Evolutionary conservation across 1,140 invertebrate species (phyloP).

Genomic region (Scylla paramamosain): DNA sequence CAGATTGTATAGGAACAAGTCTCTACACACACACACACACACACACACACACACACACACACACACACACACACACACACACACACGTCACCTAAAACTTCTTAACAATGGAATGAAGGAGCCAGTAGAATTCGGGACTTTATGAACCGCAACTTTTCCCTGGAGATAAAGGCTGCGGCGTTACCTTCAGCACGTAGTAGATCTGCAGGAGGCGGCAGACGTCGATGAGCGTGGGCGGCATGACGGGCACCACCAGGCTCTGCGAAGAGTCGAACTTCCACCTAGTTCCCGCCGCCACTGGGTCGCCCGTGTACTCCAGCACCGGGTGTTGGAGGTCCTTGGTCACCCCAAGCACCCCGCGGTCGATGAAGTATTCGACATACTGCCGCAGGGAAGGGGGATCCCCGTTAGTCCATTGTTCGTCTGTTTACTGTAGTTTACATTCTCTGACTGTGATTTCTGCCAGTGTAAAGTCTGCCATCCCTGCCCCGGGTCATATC

Average conservation of each 20-base stretch:
- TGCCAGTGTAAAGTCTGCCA: background rate
- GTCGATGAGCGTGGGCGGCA: conserved; percentile 88
- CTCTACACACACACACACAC: background rate
- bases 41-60: too few species aligned
- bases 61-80: conserved; percentile 30
- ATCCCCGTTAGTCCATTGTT: background rate
- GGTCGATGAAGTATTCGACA: conserved; percentile 90
- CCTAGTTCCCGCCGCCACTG: conserved; percentile 84
- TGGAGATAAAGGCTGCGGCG: conserved; percentile 31
- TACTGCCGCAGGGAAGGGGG: conserved; percentile 81
- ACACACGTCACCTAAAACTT: too few species aligned
- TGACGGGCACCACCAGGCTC: conserved; percentile 87
- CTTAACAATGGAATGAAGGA: too few species aligned
- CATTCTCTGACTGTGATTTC: background rate
- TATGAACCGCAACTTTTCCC: too few species aligned
- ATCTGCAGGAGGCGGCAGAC: conserved; percentile 90
- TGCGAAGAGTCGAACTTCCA: conserved; percentile 85
- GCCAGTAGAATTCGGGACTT: too few species aligned
- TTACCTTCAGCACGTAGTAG: conserved; percentile 89
- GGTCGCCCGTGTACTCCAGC: conserved; percentile 87
- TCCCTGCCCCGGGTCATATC: background rate
- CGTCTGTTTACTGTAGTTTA: background rate
- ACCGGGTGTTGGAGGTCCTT: conserved; percentile 88
- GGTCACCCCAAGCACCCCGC: conserved; percentile 88
- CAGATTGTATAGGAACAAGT: too few species aligned